Evolutionary conservation across 2,888 invertebrate species (phyloP).

Genomic region (Gnatocerus cornutus): DNA sequence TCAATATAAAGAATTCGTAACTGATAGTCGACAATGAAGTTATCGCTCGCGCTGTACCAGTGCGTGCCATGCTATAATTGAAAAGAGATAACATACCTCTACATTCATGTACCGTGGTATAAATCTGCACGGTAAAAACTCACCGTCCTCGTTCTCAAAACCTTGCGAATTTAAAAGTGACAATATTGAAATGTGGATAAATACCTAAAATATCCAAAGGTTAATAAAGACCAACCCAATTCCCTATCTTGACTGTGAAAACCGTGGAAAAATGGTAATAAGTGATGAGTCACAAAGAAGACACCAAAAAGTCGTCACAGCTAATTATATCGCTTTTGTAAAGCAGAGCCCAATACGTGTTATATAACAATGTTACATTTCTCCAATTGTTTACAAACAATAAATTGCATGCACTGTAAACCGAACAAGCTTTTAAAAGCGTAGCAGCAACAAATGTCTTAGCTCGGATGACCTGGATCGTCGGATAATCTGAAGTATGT

Average conservation of each 20-base stretch:
- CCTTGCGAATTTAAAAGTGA: conserved; percentile 23
- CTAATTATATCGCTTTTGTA: background rate
- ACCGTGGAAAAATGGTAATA: background rate
- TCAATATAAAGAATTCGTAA: conserved; percentile 22
- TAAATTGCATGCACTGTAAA: conserved; percentile 1
- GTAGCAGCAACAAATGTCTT: no score
- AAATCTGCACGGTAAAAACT: conserved; percentile 31
- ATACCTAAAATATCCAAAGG: background rate
- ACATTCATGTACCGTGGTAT: conserved; percentile 26
- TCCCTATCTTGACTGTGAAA: no score
- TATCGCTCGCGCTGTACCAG: conserved; percentile 34
- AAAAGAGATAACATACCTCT: conserved; percentile 43
- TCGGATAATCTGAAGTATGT: background rate
- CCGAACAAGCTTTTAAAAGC: background rate
- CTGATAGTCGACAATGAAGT: conserved; percentile 38
- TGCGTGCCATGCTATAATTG: conserved; percentile 42
- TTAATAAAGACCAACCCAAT: no score
- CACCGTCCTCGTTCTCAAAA: conserved; percentile 41
- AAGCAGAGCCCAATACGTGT: background rate
- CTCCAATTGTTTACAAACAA: conserved; percentile 1
- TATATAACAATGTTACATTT: background rate
- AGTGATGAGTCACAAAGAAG: no score
- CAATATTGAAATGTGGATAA: background rate
- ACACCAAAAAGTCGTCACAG: background rate
- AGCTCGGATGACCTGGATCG: no score